Evolutionary conservation across 2,888 invertebrate genomes (phyloP).

Genomic region (Coleophora flavipennella): DNA sequence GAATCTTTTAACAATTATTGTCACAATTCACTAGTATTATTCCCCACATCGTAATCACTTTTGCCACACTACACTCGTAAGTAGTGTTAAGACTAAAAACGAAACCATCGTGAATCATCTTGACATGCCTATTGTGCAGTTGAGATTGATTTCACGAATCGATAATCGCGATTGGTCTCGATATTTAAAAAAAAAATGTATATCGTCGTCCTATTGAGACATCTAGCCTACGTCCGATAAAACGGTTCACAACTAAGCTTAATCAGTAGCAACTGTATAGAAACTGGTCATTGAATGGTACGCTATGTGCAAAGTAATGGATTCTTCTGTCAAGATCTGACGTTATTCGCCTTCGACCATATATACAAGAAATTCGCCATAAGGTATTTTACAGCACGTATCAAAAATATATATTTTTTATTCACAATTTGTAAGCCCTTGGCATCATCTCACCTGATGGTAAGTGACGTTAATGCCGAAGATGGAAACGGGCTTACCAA

Average conservation of each 20-base stretch:
- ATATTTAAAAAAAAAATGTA: slow-evolving; percentile 21
- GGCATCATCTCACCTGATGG: no score
- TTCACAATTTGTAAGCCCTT: no score
- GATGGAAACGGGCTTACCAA: no score
- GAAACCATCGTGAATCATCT: slow-evolving; percentile 37
- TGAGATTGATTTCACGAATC: slow-evolving; percentile 43
- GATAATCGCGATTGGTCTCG: slow-evolving; percentile 28
- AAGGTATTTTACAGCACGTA: no score
- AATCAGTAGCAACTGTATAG: slow-evolving; percentile 5
- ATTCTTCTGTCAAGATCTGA: slow-evolving; percentile 26
- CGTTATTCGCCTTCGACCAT: no score
- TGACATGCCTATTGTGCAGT: slow-evolving; percentile 26
- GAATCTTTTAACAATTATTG: no score
- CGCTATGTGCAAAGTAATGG: slow-evolving; percentile 37
- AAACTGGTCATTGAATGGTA: slow-evolving; percentile 27
- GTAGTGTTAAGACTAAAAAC: slow-evolving; percentile 16
- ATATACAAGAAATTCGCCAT: no score
- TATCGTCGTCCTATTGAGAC: slow-evolving; percentile 29
- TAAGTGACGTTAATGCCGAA: no score
- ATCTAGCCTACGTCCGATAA: slow-evolving; percentile 6
- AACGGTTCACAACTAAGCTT: no score
- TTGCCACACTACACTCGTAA: slow-evolving; percentile 4
- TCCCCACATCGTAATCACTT: no score
- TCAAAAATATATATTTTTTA: no score
- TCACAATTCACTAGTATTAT: no score